Evolutionary conservation across 2,113 vertebrate genomes (phyloP).

Genomic region (Chaetura pelagica): DNA sequence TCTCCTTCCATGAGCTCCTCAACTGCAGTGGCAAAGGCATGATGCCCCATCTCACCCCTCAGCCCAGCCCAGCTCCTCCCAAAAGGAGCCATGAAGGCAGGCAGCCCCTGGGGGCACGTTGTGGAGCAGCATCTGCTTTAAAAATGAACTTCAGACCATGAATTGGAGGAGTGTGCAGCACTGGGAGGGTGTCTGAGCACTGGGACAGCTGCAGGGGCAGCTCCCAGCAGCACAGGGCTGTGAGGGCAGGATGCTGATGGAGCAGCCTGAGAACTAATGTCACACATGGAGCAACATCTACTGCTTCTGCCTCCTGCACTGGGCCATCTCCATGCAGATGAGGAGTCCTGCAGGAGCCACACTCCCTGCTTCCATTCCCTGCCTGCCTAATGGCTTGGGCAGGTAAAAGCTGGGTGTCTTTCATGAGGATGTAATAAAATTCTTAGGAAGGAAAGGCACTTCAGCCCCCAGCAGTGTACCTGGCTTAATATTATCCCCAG

Average conservation of each 20-base stretch:
- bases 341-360: background rate
- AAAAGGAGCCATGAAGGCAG: accelerated
- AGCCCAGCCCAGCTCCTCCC: background rate
- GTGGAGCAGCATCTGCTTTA: accelerated
- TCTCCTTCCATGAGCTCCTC: background rate
- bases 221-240: accelerated
- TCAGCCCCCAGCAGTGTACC: background rate
- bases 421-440: background rate
- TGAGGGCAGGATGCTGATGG: background rate
- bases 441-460: background rate
- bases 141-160: background rate
- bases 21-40: accelerated
- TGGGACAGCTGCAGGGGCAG: accelerated
- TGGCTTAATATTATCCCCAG: background rate
- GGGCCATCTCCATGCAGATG: background rate
- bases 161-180: background rate
- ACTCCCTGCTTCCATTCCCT: background rate
- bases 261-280: background rate
- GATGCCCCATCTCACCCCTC: background rate
- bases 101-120: accelerated
- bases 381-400: background rate
- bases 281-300: background rate
- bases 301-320: background rate
- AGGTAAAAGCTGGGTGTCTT: background rate
- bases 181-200: accelerated